A percentile compares a stretch with the other conserved stretches of the same genome.
Evolutionary conservation across 2,888 invertebrate genomes (phyloP).

Genomic region (Neoitamus cyanurus): DNA sequence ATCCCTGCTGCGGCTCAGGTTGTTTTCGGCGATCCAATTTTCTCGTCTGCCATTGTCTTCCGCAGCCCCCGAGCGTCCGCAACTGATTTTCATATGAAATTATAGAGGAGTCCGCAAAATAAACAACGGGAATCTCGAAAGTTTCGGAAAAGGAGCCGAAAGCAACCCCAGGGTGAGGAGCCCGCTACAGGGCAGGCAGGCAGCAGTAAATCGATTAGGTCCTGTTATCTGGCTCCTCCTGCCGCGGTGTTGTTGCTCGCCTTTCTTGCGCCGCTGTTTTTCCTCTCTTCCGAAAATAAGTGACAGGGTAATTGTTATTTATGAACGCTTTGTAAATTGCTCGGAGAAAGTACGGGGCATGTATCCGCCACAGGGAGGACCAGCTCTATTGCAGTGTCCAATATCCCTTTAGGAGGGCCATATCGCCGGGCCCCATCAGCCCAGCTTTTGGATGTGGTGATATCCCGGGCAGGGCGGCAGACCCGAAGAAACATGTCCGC

Average conservation of each 20-base stretch:
- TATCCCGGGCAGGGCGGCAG: not conserved
- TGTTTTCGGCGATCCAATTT: constrained; percentile 27
- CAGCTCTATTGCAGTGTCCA: not conserved
- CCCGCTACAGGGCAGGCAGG: not conserved
- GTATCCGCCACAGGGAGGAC: not conserved
- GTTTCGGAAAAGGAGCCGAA: not conserved
- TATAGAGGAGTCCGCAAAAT: constrained; percentile 33
- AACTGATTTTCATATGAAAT: constrained; percentile 47
- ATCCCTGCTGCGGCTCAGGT: not conserved
- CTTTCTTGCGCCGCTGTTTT: not conserved
- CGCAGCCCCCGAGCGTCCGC: not conserved
- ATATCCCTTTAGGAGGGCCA: not conserved
- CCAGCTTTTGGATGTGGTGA: not conserved
- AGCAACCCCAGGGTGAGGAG: not conserved
- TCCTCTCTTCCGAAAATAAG: constrained; percentile 17
- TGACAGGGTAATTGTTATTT: constrained; percentile 47
- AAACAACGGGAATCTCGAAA: constrained; percentile 27
- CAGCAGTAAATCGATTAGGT: constrained; percentile 45
- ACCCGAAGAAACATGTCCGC: not conserved
- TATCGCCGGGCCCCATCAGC: not conserved
- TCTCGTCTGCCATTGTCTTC: constrained; percentile 9
- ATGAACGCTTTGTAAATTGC: constrained; percentile 42
- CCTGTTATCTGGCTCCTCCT: constrained; percentile 45
- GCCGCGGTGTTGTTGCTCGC: not conserved
- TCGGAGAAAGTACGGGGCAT: not conserved